Base-by-base conservation (phyloP, 2,113 vertebrate genomes). In the Oncorhynchus gorbuscha region DNA sequence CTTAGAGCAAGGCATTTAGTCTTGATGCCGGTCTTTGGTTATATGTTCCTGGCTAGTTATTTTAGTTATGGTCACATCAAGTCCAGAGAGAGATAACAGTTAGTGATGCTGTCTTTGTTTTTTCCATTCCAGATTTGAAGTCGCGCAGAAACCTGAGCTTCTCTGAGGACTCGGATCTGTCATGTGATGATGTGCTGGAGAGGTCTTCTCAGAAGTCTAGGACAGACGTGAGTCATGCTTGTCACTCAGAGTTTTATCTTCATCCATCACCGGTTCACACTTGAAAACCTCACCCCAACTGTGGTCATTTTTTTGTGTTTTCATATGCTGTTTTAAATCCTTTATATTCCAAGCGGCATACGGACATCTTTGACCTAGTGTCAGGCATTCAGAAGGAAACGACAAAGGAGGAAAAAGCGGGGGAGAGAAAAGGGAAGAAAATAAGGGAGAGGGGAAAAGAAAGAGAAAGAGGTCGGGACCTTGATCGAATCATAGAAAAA, bases 141-240 rank as follows among this genome's bases (percentile, higher is more conserved):
- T 90, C 97, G 0, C 94, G 96, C 16, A 93, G 93, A 26, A 97
- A 97, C 84, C 72, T 97, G 83, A 99, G 98, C 82, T 97, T 97
- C 89, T 99, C 98, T 0, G 98, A 99, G 83, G 98, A 99, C 78
- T 99, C 98, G 0, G 98, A 99, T 88, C 94, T 99, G 72, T 99
- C 98, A 82, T 99, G 96, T 3, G 98, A 99, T 0, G 98, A 99
- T 18, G 83, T 99, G 76, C 89, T 99, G 55, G 98, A 99, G 69
- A 93, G 94, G 20, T 95, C 95, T 39, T 98, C 97, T 55, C 97
- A 99, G 92, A 98, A 95, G 87, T 97, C 96, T 55, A 98, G 93
- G 86, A 89, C 94, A 85, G 97, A 99, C 92, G 98, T 99, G 88
- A 35, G 96, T 28, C 58, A 22, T 51, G 18, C 14, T 24, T n/a